Conservation (phyloP, 1,140 invertebrate genomes). For the Ruditapes philippinarum region DNA sequence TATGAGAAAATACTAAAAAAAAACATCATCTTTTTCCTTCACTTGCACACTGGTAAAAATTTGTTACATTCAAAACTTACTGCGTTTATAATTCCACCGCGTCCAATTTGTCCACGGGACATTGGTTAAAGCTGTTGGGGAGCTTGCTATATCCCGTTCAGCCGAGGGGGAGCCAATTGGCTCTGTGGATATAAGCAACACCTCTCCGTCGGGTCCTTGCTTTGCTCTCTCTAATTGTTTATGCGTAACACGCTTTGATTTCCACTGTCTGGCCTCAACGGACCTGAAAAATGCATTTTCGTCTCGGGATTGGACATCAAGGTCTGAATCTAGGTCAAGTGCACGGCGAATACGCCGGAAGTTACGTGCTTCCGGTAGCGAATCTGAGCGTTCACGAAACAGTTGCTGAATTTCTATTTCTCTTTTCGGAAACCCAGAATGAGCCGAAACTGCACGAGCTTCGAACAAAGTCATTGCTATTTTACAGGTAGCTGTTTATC, state of each 20-base stretch:
- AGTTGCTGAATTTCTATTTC: background rate
- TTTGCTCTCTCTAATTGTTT: background rate
- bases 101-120: constrained; percentile 61
- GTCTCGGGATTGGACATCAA: constrained; percentile 13
- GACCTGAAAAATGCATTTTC: constrained; percentile 46
- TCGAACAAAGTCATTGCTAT: constrained; percentile 35
- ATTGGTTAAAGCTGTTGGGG: background rate
- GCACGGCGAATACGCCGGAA: constrained; percentile 39
- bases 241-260: background rate
- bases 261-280: constrained; percentile 43
- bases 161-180: constrained; percentile 49
- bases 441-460: constrained; percentile 30
- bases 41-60: too few relatives aligned
- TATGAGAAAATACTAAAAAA: too few relatives aligned
- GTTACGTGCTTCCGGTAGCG: constrained; percentile 51
- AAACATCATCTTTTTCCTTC: too few relatives aligned
- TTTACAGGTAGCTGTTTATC: too few relatives aligned
- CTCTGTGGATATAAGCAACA: constrained; percentile 49
- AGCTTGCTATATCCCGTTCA: background rate
- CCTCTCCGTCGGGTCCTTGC: background rate
- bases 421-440: background rate
- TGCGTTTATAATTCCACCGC: constrained; percentile 41
- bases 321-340: constrained; percentile 61
- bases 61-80: background rate
- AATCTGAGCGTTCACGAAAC: constrained; percentile 39